phyloP scores from a whole-genome alignment of 2,113 vertebrate species.

The Megaleporinus macrocephalus region DNA sequence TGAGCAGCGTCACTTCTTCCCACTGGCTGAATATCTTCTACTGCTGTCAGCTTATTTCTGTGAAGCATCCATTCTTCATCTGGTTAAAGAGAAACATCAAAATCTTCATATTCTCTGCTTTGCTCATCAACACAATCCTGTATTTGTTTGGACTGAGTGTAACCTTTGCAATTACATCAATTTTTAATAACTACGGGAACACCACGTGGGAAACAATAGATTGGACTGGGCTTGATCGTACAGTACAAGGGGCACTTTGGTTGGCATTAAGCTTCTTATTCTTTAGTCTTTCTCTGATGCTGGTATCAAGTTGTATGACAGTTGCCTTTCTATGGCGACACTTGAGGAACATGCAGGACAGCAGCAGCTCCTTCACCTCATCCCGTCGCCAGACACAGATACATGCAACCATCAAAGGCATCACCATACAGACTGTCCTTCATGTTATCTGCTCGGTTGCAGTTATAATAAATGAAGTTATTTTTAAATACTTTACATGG shows the following conservation, averaged over 20 bases:
- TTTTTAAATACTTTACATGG: not conserved
- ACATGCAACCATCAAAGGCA: constrained; percentile 37
- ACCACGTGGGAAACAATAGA: too few species aligned
- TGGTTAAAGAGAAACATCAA: constrained; percentile 64
- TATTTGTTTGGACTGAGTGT: constrained; percentile 12
- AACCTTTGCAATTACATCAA: too few species aligned
- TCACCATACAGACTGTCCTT: constrained; percentile 36
- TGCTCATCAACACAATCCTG: not conserved
- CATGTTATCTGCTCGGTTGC: constrained; percentile 12
- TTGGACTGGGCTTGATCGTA: too few species aligned
- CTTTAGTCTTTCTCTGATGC: too few species aligned
- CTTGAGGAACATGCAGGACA: constrained; percentile 43
- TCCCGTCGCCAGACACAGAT: constrained; percentile 16
- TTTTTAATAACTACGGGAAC: too few species aligned
- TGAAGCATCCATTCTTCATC: constrained; percentile 6
- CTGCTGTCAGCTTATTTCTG: constrained; percentile 57
- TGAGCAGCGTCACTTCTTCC: constrained; percentile 35
- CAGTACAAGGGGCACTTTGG: too few species aligned
- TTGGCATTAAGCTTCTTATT: too few species aligned
- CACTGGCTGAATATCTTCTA: constrained; percentile 62
- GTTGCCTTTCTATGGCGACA: constrained; percentile 55
- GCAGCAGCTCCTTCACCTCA: not conserved
- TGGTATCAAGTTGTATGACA: too few species aligned
- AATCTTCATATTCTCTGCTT: constrained; percentile 33
- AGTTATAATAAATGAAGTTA: not conserved